Percentiles rank a stretch among this genome's conserved stretches.
Conservation (phyloP, 92 coral and sea anemone species). For the Siderastrea siderea region DNA sequence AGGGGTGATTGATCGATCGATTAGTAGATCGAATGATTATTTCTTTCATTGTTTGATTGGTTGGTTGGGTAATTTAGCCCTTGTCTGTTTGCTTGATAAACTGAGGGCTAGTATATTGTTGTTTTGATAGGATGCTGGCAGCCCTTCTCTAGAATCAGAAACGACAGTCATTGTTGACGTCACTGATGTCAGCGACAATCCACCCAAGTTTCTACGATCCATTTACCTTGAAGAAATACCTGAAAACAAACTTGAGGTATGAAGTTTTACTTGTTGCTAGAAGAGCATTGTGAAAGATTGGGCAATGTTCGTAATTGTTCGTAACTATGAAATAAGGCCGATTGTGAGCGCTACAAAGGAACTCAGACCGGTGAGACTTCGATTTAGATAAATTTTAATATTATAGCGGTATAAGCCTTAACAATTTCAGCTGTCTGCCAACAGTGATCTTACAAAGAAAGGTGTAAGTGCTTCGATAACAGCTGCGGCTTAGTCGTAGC, state of each 20-base stretch:
- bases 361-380: too few relatives aligned
- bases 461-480: too few relatives aligned
- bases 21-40: not conserved
- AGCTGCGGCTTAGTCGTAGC: too few relatives aligned
- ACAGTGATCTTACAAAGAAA: too few relatives aligned
- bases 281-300: not conserved
- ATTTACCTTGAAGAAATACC: slow-evolving; percentile 77
- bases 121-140: slow-evolving; percentile 80
- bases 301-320: not conserved
- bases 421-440: too few relatives aligned
- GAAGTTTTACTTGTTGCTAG: not conserved
- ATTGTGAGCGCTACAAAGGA: too few relatives aligned
- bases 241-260: slow-evolving; percentile 81
- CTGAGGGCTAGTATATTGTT: too few relatives aligned
- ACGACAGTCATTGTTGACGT: slow-evolving; percentile 90
- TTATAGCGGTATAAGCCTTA: too few relatives aligned
- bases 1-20: not conserved
- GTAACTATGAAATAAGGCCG: too few relatives aligned
- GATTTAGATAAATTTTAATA: too few relatives aligned
- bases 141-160: slow-evolving; percentile 60
- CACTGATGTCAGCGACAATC: slow-evolving; percentile 89
- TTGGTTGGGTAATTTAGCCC: not conserved
- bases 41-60: not conserved
- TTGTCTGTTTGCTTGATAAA: not conserved
- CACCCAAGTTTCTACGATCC: slow-evolving; percentile 85